phyloP scores from a whole-genome alignment of 1,140 invertebrate genomes.

The Lanistes nyassanus region DNA sequence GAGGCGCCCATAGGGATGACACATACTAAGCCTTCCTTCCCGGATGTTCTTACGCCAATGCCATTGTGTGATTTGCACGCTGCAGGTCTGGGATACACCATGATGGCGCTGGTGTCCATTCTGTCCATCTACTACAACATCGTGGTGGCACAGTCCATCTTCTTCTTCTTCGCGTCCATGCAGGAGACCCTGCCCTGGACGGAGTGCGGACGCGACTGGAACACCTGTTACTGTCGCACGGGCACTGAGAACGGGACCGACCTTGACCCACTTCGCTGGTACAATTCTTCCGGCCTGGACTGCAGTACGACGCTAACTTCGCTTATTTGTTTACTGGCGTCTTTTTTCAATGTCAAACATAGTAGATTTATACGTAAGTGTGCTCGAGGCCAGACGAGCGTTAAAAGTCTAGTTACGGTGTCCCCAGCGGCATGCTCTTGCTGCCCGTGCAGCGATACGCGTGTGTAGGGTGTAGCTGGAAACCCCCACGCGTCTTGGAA shows the following conservation, averaged over 20 bases:
- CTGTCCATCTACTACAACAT: constrained; percentile 68
- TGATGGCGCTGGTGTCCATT: constrained; percentile 69
- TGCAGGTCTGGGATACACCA: constrained; percentile 80
- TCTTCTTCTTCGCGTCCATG: constrained; percentile 50
- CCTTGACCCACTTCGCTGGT: constrained; percentile 25
- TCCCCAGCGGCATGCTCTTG: no score
- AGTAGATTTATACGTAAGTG: no score
- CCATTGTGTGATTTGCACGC: no score
- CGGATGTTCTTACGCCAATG: no score
- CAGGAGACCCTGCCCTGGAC: constrained; percentile 48
- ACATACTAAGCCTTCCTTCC: no score
- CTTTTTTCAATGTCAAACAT: no score
- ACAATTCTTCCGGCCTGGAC: constrained; percentile 30
- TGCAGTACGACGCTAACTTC: constrained; percentile 29
- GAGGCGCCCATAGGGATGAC: no score
- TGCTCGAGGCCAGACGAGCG: no score
- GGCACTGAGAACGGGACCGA: constrained; percentile 17
- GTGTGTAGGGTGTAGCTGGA: no score
- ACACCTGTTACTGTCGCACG: constrained; percentile 41
- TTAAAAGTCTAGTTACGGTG: no score
- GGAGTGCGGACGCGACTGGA: constrained; percentile 49
- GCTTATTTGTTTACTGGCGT: constrained; percentile 6
- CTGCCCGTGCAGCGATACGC: no score
- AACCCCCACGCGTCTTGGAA: no score
- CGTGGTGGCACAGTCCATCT: constrained; percentile 63